Base-by-base conservation (phyloP, 2,797 vertebrate species). In the Danio choprae region DNA sequence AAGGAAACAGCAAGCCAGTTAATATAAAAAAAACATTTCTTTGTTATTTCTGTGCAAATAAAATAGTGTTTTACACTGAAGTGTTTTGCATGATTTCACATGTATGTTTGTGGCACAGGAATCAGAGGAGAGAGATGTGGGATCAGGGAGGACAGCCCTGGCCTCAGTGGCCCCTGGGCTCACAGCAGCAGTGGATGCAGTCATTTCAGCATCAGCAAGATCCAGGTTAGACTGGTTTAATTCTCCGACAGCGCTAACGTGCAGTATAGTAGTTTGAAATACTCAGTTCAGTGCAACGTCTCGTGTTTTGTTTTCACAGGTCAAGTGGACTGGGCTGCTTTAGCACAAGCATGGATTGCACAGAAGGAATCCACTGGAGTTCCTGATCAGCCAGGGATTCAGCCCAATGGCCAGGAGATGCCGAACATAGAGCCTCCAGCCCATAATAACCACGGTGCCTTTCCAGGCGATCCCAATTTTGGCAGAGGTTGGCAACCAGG, bases 111-210 rank as follows among this genome's bases (percentile, higher is more conserved):
- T 89, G 89, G 84, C 65, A 80, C 78, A 79, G 77, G 65, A 63
- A 84, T 76, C 67, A 29, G 10, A 44, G 41, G 56, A 77, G 88
- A 88, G 91, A 90, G 90, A 99, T 99, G 98, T 99, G 98, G 98
- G 98, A 99, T 94, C 98, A 99, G 96, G 96, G 98, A 92, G 96
- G 97, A 90, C 98, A 99, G 80, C 97, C 97, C 92, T 99, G 98
- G 97, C 97, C 98, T 87, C 98, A 99, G 85, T 99, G 98, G 98
- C 98, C 98, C 89, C 91, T 99, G 92, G 98, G 97, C 92, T 72
- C 78, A 16, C 98, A 99, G 86, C 98, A 99, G 86, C 98, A 99
- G 81, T 99, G 98, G 98, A 98, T 99, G 97, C 97, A 99, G 91
- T 98, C 97, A 46, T 99, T 99, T 90, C 97, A 99, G 88, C 97